phyloP scores from a whole-genome alignment of 2,888 invertebrate species.

The Psylliodes chrysocephalus region DNA sequence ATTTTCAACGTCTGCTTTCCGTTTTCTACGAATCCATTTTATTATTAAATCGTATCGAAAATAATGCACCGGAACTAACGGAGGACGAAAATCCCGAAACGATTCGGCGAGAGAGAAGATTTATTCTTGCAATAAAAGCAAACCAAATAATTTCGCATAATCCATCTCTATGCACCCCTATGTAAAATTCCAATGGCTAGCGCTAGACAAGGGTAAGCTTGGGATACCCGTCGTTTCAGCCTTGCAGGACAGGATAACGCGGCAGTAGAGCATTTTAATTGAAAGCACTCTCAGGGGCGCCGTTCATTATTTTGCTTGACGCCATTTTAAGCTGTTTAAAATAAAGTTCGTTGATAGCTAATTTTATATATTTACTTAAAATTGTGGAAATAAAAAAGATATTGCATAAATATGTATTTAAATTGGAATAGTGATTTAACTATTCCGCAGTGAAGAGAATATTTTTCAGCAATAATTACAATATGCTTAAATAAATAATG shows the following conservation, averaged over 20 bases:
- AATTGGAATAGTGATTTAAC: no score
- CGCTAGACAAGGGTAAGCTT: conserved; percentile 34
- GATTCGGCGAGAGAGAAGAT: conserved; percentile 36
- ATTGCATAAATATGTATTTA: no score
- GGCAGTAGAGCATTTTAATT: conserved; percentile 19
- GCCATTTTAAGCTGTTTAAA: conserved; percentile 15
- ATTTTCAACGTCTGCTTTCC: conserved; percentile 1
- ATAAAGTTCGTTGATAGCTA: neutral
- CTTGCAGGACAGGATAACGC: conserved; percentile 10
- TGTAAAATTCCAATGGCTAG: conserved; percentile 40
- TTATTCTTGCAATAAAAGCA: conserved; percentile 45
- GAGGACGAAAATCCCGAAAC: conserved; percentile 29
- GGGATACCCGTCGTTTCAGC: neutral
- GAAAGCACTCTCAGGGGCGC: conserved; percentile 29
- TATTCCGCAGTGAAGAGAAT: no score
- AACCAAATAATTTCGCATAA: conserved; percentile 46
- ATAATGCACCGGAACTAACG: conserved; percentile 29
- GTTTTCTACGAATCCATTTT: conserved; percentile 21
- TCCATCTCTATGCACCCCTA: conserved; percentile 43
- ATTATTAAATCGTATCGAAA: conserved; percentile 31
- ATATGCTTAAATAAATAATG: no score
- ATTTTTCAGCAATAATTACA: no score
- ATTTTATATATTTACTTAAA: no score
- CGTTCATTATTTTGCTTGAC: conserved; percentile 20
- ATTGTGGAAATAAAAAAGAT: no score